Percentiles rank a stretch among this genome's conserved stretches.
phyloP scores from a whole-genome alignment of 2,888 invertebrate species.

The Drosophila prolongata region DNA sequence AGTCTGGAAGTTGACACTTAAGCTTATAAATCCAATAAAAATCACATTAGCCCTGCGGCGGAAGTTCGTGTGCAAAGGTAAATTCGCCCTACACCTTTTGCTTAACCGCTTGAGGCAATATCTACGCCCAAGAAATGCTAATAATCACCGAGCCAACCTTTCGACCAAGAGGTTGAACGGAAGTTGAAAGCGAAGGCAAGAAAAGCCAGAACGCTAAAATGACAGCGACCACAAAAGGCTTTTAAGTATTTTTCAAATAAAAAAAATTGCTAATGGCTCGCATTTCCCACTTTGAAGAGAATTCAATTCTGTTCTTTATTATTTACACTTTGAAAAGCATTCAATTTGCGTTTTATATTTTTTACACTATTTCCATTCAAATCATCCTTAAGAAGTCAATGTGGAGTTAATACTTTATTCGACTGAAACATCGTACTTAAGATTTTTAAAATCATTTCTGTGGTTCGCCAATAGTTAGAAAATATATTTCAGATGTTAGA shows the following conservation, averaged over 20 bases:
- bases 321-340: no score
- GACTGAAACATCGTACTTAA: no score
- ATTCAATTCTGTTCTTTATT: neutral
- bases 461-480: no score
- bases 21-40: conserved; percentile 80
- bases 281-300: neutral
- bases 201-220: conserved; percentile 20
- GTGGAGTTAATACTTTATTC: no score
- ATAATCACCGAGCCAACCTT: conserved; percentile 47
- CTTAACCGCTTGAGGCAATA: conserved; percentile 54
- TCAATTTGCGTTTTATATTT: neutral
- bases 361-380: no score
- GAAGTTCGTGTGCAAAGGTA: conserved; percentile 63
- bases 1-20: conserved; percentile 70
- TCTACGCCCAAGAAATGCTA: conserved; percentile 54
- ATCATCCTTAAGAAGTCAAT: no score
- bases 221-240: conserved; percentile 17
- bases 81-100: conserved; percentile 62
- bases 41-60: conserved; percentile 73
- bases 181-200: conserved; percentile 3
- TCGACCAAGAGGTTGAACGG: conserved; percentile 2
- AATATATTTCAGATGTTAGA: no score
- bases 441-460: no score
- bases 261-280: conserved; percentile 1
- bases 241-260: conserved; percentile 8